phyloP scores from a whole-genome alignment of 1,140 invertebrate genomes.

The Nasonia giraulti region DNA sequence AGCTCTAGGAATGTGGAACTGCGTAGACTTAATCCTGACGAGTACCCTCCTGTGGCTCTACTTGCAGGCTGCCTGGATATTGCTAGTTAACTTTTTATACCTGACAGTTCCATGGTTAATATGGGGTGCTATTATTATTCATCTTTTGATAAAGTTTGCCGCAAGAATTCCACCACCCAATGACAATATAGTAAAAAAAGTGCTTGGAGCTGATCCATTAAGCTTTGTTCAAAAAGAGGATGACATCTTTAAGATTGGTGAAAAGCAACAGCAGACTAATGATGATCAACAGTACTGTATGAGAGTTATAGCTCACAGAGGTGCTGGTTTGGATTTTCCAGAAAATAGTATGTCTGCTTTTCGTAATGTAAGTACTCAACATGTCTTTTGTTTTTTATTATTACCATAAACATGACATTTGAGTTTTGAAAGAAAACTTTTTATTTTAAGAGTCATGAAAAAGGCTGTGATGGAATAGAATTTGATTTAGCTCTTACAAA shows the following conservation, averaged over 20 bases:
- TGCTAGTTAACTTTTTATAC: constrained; percentile 60
- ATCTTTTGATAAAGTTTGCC: constrained; percentile 56
- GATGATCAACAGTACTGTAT: constrained; percentile 68
- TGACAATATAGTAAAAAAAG: constrained; percentile 63
- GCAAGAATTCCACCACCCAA: constrained; percentile 65
- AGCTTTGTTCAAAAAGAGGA: constrained; percentile 50
- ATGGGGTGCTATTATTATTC: constrained; percentile 60
- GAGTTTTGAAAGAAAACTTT: not conserved
- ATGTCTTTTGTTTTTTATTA: constrained; percentile 50
- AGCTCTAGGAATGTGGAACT: constrained; percentile 39
- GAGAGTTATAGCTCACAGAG: constrained; percentile 80
- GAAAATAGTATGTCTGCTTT: constrained; percentile 84
- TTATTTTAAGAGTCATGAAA: constrained; percentile 77
- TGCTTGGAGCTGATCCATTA: constrained; percentile 71
- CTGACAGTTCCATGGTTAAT: constrained; percentile 65
- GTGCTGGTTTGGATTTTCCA: constrained; percentile 82
- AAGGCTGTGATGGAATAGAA: constrained; percentile 83
- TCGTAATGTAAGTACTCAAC: constrained; percentile 77
- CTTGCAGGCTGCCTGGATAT: constrained; percentile 56
- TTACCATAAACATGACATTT: not conserved
- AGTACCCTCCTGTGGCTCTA: constrained; percentile 62
- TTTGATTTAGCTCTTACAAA: constrained; percentile 83
- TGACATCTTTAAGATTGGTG: constrained; percentile 42
- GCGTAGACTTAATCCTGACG: constrained; percentile 57
- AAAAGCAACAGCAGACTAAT: constrained; percentile 53